Conservation (phyloP, 64 coral and sea anemone genomes). For the Trachythela sp. region DNA sequence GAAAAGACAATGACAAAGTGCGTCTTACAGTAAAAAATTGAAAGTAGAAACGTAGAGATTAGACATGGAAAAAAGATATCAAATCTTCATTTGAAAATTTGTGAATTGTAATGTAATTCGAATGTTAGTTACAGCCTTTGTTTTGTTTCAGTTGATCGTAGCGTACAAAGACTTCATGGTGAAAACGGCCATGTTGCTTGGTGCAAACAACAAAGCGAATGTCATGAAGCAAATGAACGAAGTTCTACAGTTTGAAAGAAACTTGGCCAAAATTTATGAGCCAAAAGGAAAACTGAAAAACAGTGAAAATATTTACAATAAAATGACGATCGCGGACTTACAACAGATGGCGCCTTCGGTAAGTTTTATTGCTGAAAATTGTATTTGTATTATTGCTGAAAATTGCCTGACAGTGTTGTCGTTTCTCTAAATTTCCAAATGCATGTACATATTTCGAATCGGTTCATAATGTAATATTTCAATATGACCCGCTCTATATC, state of each 20-base stretch:
- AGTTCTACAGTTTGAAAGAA: slow-evolving; percentile 87
- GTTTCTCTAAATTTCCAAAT: no score
- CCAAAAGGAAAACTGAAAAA: slow-evolving; percentile 72
- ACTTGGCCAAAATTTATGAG: slow-evolving; percentile 82
- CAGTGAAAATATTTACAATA: slow-evolving; percentile 82
- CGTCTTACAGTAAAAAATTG: no score
- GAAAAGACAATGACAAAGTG: slow-evolving; percentile 80
- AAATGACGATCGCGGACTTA: slow-evolving; percentile 87
- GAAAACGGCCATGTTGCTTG: slow-evolving; percentile 59
- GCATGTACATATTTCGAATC: no score
- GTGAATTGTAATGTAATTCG: no score
- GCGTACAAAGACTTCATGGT: slow-evolving; percentile 83
- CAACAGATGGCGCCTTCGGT: slow-evolving; percentile 93
- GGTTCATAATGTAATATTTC: no score
- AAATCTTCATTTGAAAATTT: no score
- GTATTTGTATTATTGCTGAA: neutral
- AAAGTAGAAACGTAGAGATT: no score
- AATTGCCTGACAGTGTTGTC: no score
- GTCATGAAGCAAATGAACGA: slow-evolving; percentile 63
- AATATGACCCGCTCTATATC: no score
- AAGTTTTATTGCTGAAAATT: neutral
- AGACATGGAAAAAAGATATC: no score
- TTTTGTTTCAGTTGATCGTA: slow-evolving; percentile 44
- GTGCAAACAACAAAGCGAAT: slow-evolving; percentile 57
- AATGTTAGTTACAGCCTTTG: no score